phyloP scores from a whole-genome alignment of 2,113 vertebrate genomes.

The Addax nasomaculatus region DNA sequence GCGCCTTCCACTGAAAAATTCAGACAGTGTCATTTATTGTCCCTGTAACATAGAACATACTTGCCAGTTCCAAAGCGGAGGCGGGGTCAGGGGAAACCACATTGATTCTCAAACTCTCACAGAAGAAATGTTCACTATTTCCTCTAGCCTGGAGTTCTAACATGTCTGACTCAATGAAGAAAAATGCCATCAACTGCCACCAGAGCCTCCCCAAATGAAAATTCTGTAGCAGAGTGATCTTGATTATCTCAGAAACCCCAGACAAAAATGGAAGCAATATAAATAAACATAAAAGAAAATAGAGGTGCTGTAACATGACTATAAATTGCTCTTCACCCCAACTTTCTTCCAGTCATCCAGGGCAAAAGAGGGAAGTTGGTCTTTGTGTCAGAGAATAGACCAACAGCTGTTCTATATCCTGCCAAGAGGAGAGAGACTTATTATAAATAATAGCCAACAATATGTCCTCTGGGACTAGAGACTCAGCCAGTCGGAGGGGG shows the following conservation, averaged over 20 bases:
- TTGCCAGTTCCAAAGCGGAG: neutral
- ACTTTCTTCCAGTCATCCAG: conserved; percentile 50
- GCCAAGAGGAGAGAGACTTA: conserved; percentile 66
- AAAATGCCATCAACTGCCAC: neutral
- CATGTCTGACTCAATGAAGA: conserved; percentile 23
- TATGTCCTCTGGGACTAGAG: conserved; percentile 43
- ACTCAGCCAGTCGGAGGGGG: neutral
- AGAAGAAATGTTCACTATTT: conserved; percentile 1
- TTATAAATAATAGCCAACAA: conserved; percentile 66
- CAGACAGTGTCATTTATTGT: neutral
- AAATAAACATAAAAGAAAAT: conserved; percentile 70
- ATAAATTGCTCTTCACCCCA: conserved; percentile 49
- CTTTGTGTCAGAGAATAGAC: conserved; percentile 68
- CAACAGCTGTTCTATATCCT: conserved; percentile 64
- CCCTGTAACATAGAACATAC: neutral
- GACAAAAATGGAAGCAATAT: conserved; percentile 55
- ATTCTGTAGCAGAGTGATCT: conserved; percentile 9
- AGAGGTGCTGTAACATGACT: conserved; percentile 57
- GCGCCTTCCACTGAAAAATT: neutral
- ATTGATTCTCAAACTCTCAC: neutral
- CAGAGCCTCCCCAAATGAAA: conserved; percentile 13
- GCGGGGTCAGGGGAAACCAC: neutral
- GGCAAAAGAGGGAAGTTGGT: conserved; percentile 67
- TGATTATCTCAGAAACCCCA: conserved; percentile 47
- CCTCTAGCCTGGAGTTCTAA: conserved; percentile 21